Evolutionary conservation across 2,797 vertebrate species (phyloP).

Genomic region (Sciaenops ocellatus): DNA sequence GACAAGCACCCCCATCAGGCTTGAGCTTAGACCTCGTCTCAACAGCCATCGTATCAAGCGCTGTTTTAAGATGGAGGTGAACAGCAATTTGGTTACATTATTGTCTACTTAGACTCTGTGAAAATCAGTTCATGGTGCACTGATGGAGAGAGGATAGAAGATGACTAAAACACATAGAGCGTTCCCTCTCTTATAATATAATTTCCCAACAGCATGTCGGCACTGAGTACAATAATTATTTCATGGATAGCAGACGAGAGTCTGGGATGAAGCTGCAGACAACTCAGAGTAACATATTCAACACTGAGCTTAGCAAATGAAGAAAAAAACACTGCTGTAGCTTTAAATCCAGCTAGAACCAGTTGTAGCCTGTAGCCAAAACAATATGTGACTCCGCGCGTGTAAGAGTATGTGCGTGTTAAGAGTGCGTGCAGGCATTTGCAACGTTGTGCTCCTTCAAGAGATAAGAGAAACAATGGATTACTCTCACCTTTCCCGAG

Average conservation of each 20-base stretch:
- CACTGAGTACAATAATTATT: slow-evolving; percentile 21
- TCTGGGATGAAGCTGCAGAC: slow-evolving; percentile 36
- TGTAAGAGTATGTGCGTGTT: slow-evolving; percentile 13
- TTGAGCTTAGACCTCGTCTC: slow-evolving; percentile 54
- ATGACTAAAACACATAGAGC: background rate
- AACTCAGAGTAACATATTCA: slow-evolving; percentile 46
- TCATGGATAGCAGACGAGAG: slow-evolving; percentile 34
- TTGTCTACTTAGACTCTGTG: slow-evolving; percentile 1
- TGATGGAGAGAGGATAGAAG: background rate
- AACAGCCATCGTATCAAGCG: slow-evolving; percentile 25
- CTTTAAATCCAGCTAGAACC: slow-evolving; percentile 85
- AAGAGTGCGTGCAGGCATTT: slow-evolving; percentile 45
- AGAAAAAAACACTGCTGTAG: slow-evolving; percentile 53
- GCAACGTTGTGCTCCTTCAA: slow-evolving; percentile 51
- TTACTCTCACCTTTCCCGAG: slow-evolving; percentile 60
- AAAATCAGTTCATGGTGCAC: slow-evolving; percentile 7
- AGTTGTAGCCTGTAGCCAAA: slow-evolving; percentile 84
- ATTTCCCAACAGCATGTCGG: background rate
- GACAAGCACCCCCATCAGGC: slow-evolving; percentile 43
- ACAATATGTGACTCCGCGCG: slow-evolving; percentile 75
- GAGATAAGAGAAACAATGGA: slow-evolving; percentile 73
- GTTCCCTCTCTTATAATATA: background rate
- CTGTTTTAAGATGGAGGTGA: slow-evolving; percentile 37
- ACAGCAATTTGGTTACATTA: slow-evolving; percentile 42
- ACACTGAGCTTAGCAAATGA: slow-evolving; percentile 57